Conservation (phyloP, 2,797 vertebrate species). For the Lycodopsis pacificus region DNA sequence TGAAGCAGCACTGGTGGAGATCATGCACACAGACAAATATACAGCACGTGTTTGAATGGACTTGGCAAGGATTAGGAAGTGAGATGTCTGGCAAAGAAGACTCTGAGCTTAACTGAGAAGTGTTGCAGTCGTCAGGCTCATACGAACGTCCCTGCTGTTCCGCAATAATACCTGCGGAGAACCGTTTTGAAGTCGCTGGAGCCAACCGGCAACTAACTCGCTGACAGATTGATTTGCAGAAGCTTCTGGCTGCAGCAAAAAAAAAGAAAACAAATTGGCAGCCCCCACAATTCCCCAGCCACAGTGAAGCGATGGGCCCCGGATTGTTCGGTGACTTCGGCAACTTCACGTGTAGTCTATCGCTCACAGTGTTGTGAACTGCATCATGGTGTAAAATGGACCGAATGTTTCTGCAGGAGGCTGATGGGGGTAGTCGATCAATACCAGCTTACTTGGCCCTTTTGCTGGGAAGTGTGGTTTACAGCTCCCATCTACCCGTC, state of each 20-base stretch:
- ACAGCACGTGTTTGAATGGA: not conserved
- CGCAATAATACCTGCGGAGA: conserved; percentile 17
- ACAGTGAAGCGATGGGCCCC: not conserved
- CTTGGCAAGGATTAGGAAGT: not conserved
- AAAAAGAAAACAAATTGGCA: conserved; percentile 1
- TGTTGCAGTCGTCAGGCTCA: conserved; percentile 23
- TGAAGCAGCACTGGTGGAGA: not conserved
- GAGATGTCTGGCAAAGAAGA: not conserved
- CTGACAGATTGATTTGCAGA: conserved; percentile 32
- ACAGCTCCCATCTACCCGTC: not conserved
- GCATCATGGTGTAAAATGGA: conserved; percentile 26
- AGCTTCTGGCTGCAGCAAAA: conserved; percentile 34
- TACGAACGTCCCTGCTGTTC: conserved; percentile 12
- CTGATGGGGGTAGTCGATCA: conserved; percentile 23
- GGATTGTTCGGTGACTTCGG: conserved; percentile 14
- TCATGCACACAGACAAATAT: not conserved
- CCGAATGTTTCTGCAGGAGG: conserved; percentile 24
- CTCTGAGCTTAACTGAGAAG: not conserved
- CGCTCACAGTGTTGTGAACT: conserved; percentile 5
- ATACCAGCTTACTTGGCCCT: conserved; percentile 17
- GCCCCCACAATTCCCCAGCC: conserved; percentile 3
- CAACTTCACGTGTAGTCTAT: conserved; percentile 20
- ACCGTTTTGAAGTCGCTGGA: conserved; percentile 21
- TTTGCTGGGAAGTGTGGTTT: conserved; percentile 12
- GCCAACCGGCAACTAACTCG: not conserved